Evolutionary conservation across 2,888 invertebrate species (phyloP), one percentile per base, ranked within the genome.

Genomic region (Cosmopolites sordidus): DNA sequence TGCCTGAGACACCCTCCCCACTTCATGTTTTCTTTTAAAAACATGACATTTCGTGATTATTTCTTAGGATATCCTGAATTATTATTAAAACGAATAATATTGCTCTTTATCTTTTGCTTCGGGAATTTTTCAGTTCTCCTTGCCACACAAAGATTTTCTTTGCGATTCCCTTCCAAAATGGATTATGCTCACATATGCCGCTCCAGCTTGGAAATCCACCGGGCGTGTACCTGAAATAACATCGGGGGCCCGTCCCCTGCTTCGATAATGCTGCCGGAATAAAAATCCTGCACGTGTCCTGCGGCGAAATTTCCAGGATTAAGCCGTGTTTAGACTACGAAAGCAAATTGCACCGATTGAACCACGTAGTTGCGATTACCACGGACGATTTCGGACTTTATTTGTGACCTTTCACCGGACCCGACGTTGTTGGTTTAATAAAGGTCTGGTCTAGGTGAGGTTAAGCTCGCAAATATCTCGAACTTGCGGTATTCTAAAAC

Each of bases 221-320:
- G 27, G 51, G 43, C 51, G 55, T 55, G 51, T 55, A 38, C 47
- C 51, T 50, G 51, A 55, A 54, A 55, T 55, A 55, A 55, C 50
- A 55, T 44, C 47, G 40, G 44, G 44, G 48, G 43, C 33, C n/a
- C 33, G 3, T 22, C 22, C 8, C 8, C 22, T 8, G 22, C 8
- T 44, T 49, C 49, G 54, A 54, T 49, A 54, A 54, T 54, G 46
- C 46, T 42, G n/a, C 37, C 37, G 54, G 33, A 55, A 55, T 51
- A 55, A 55, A 55, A 55, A 55, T 55, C 47, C 51, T 43, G 55
- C 50, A 51, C 55, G 55, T 55, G 55, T 50, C 48, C 48, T 47
- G 47, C 50, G 43, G 51, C 50, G 43, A 55, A 51, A 55, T 55
- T 51, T 46, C 14, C 15, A 43, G 51, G 55, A 55, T 55, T 55